phyloP scores from a whole-genome alignment of 2,888 invertebrate genomes.

The Exocentrus adspersus region DNA sequence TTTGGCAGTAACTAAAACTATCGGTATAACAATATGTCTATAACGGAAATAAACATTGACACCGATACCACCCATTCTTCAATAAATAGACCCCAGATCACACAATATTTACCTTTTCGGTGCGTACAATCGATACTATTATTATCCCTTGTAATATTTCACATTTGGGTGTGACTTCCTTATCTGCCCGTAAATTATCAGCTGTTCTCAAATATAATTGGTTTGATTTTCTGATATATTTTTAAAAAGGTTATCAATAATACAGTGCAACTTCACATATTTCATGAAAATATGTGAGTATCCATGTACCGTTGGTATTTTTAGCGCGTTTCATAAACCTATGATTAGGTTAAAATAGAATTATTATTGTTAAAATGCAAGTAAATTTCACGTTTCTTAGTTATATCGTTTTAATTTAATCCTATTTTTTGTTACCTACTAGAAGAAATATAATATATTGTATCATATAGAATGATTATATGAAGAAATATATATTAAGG shows the following conservation, averaged over 20 bases:
- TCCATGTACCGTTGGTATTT: neutral
- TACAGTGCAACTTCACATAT: too few relatives aligned
- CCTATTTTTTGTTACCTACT: neutral
- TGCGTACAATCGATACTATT: conserved; percentile 1
- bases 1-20: neutral
- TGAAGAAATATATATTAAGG: too few relatives aligned
- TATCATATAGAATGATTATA: too few relatives aligned
- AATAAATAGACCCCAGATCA: conserved; percentile 9
- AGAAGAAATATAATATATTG: neutral
- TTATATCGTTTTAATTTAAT: neutral
- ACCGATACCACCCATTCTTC: neutral
- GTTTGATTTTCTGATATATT: conserved; percentile 14
- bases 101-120: conserved; percentile 20
- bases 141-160: conserved; percentile 22
- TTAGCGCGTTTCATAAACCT: too few relatives aligned
- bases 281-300: too few relatives aligned
- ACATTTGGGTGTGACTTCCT: conserved; percentile 26
- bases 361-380: too few relatives aligned
- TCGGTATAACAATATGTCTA: neutral
- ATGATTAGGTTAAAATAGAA: too few relatives aligned
- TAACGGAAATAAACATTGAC: neutral
- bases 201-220: conserved; percentile 15
- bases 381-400: too few relatives aligned
- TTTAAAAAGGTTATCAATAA: conserved; percentile 13
- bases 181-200: conserved; percentile 22